Evolutionary conservation across 1,140 invertebrate species (phyloP).

Genomic region (Sarcophaga peregrina): DNA sequence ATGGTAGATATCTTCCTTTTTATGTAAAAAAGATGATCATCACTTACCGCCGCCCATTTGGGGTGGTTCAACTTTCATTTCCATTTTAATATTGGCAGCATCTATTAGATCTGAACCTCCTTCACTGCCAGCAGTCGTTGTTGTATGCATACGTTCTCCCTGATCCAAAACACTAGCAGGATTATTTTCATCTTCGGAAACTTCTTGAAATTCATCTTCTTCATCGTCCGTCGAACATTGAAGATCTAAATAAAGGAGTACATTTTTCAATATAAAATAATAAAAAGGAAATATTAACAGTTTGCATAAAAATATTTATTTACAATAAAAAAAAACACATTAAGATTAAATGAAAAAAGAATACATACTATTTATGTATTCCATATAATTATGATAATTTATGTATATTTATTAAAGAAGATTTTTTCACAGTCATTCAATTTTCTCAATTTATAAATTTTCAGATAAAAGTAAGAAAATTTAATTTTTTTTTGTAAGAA

Average conservation of each 20-base stretch:
- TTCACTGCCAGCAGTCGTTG: conserved; percentile 43
- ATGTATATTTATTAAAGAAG: not conserved
- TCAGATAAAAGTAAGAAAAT: too few species aligned
- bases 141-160: conserved; percentile 59
- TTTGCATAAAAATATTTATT: not conserved
- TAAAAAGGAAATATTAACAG: not conserved
- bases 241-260: conserved; percentile 69
- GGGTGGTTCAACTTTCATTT: conserved; percentile 56
- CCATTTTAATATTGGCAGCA: conserved; percentile 60
- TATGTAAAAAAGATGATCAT: not conserved
- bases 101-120: conserved; percentile 53
- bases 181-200: conserved; percentile 70
- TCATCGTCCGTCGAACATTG: conserved; percentile 81
- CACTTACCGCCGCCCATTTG: conserved; percentile 52
- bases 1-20: too few species aligned
- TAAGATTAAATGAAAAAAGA: not conserved
- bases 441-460: too few species aligned
- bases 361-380: not conserved
- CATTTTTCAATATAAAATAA: conserved; percentile 20
- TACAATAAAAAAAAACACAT: conserved; percentile 16
- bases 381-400: too few species aligned
- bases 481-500: too few species aligned
- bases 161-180: conserved; percentile 68
- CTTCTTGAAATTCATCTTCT: conserved; percentile 78
- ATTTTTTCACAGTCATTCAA: not conserved